Evolutionary conservation across 2,113 vertebrate species (phyloP), one percentile per base, ranked within the genome.

Genomic region (Platysteira castanea): DNA sequence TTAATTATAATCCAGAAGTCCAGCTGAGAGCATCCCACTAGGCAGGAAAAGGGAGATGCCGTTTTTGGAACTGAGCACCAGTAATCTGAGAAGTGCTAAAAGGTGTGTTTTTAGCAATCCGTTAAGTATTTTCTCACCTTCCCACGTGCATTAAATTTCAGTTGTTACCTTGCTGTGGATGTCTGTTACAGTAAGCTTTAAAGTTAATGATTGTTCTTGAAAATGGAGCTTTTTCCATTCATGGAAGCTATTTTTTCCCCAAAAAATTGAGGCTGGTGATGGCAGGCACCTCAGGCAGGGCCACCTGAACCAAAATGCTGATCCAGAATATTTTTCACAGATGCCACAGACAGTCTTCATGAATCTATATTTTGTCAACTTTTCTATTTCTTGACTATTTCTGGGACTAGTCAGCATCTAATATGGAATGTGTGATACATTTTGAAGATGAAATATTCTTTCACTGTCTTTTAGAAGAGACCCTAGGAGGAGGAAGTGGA

Each of bases 51-150:
- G 63, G 71, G 79, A 92, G 63, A 54, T 94, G 78, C 79, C 47
- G 6, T 44, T 95, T 96, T 92, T 95, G 90, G 71, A 96, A 70
- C 50, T 61, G 85, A 96, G 50, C 59, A 74, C 3, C 18, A 65
- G 75, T 49, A 53, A 79, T 64, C 31, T 57, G 70, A 73, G 82
- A 91, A 85, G 75, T 96, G 90, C 85, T 96, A 88, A 90, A 89
- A 87, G 63, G 63, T 59, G 14, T 56, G 49, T 6, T 83, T 94
- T 95, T 52, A 71, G 80, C 79, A 61, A 82, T 77, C 21, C 7
- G 5, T 80, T 85, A 37, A 93, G 77, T 57, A 83, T 47, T 93
- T 93, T 90, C 79, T 90, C 75, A 88, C 82, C 85, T 94, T 94
- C 88, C 28, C 61, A 52, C 71, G 15, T 76, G 56, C 74, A 71